Evolutionary conservation across 53 echinoderm and acorn worm genomes (phyloP), one percentile per base, ranked within the genome.

Genomic region (Paracentrotus lividus): DNA sequence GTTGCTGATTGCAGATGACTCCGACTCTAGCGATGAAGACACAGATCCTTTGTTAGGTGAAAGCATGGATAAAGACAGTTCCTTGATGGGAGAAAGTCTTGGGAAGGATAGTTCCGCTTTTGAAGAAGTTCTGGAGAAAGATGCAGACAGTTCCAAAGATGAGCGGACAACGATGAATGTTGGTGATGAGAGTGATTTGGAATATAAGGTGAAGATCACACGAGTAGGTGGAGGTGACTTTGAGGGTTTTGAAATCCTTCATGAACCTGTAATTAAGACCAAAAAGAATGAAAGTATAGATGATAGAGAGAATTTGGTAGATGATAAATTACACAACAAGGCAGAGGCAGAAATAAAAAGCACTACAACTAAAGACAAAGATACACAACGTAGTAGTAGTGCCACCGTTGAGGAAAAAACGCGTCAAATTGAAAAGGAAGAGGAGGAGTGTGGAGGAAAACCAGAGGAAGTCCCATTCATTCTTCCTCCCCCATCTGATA

Each of bases 171-270:
- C 6, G 18, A 36, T 72, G 38, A 40, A 56, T 57, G 88, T 36
- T 24, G 31, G 32, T 5, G 61, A 90, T 40, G 75, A 78, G 78
- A 40, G 78, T 26, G 54, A 56, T 57, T 36, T 57, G n/a, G 81
- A 92, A 77, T 78, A 59, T 57, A 61, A 92, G n/a, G 92, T 92
- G 24, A 92, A 92, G 81, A 61, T 78, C 5, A 92, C 92, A 1
- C 21, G 57, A 27, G 51, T 57, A 55, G 92, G 77, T 13, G 92
- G 61, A 21, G 92, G 81, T 15, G 78, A 78, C 56, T 92, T 78
- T 78, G 56, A 57, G 77, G 92, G 92, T 20, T 57, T 92, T 36
- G 78, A 92, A 59, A 92, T 92, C 59, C 57, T 42, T 26, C 92
- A 78, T 55, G 81, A 92, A 92, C 78, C 92, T 4, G 81, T 92